A percentile compares a stretch with the other conserved stretches of the same genome.
These are phyloP conservation scores for Bombylius discolor DNA, from an alignment of 2,888 invertebrate species.

Conservation along the genomic window DNA sequence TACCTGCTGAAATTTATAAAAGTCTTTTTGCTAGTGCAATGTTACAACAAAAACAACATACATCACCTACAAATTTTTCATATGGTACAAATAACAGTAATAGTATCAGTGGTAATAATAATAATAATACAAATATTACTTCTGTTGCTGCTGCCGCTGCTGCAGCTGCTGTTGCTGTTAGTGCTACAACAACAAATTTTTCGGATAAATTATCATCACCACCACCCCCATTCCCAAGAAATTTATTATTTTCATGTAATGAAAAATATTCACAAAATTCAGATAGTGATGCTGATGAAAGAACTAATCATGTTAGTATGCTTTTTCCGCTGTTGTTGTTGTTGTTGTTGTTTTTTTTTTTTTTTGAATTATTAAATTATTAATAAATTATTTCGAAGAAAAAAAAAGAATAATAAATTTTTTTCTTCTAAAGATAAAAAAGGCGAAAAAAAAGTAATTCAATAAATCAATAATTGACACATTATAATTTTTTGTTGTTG, in stretches of 20 bases:
- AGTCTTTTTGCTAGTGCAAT: constrained; percentile 59
- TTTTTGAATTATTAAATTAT: too few relatives aligned
- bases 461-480: too few relatives aligned
- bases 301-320: constrained; percentile 23
- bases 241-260: constrained; percentile 41
- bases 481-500: too few relatives aligned
- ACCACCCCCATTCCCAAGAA: constrained; percentile 28
- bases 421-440: too few relatives aligned
- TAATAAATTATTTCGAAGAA: too few relatives aligned
- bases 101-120: constrained; percentile 1
- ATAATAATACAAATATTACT: background rate
- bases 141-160: background rate
- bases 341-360: too few relatives aligned
- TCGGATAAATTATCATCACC: background rate
- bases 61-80: constrained; percentile 9
- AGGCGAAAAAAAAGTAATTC: too few relatives aligned
- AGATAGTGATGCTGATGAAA: constrained; percentile 9
- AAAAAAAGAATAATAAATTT: too few relatives aligned
- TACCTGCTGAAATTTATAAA: constrained; percentile 68
- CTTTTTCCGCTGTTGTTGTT: too few relatives aligned
- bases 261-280: constrained; percentile 16
- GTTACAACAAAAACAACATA: constrained; percentile 36
- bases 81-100: constrained; percentile 7
- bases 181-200: background rate
- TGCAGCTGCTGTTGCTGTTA: too few relatives aligned